These are phyloP conservation scores for Rhynchonycteris naso DNA, from an alignment of 2,797 vertebrate species.

Conservation along the genomic window DNA sequence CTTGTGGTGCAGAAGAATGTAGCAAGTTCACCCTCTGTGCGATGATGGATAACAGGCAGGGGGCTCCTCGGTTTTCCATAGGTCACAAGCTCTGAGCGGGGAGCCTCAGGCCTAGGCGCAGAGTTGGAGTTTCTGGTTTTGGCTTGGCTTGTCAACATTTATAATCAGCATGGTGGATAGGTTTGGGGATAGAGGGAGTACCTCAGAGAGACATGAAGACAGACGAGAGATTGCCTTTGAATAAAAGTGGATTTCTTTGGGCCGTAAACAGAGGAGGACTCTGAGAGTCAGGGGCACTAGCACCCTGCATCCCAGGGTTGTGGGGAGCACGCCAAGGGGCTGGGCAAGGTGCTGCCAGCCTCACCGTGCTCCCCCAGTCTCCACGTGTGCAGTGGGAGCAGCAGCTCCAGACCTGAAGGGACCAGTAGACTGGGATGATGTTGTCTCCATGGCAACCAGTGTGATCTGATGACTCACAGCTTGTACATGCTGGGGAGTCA, in stretches of 20 bases:
- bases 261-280: background rate
- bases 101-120: background rate
- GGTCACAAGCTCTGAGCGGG: background rate
- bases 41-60: fast-evolving
- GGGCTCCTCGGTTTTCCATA: background rate
- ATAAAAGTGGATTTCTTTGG: background rate
- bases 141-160: background rate
- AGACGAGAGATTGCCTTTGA: background rate
- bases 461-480: conserved; percentile 59
- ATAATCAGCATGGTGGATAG: background rate
- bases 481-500: background rate
- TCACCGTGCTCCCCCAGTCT: background rate
- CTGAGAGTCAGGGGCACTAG: background rate
- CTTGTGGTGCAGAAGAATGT: fast-evolving
- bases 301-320: background rate
- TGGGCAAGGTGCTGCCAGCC: too few species aligned
- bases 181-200: background rate
- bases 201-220: background rate
- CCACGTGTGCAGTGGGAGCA: background rate
- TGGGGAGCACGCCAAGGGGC: background rate
- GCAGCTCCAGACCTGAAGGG: conserved; percentile 25
- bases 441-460: conserved; percentile 73
- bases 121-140: background rate
- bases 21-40: fast-evolving
- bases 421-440: conserved; percentile 35